Base-by-base conservation (phyloP, 2,888 invertebrate genomes). In the Cryptus viduatorius region DNA sequence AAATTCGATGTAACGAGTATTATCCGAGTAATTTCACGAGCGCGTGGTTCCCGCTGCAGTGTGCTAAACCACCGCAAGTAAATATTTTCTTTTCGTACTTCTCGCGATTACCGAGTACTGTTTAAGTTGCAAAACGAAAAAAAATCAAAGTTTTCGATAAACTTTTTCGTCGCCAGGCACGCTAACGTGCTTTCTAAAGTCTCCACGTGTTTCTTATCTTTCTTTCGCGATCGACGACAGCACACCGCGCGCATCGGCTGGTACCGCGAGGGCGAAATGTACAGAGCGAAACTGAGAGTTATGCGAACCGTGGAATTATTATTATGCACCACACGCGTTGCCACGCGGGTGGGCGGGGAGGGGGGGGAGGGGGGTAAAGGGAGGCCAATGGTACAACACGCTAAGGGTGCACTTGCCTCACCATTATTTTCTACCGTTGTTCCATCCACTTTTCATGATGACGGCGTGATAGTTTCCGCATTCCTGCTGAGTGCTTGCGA, bases 381-480 rank as follows among this genome's bases (percentile, higher is more conserved):
- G 31, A 7, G 16, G 48, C 61, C 19, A 75, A 83, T 69, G 64
- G 73, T 68, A 75, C 44, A 75, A 75, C 79, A 79, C 68, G 59
- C 80, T 73, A 68, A 78, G 67, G 69, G 77, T 79, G 71, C 71
- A 69, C 69, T 84, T 75, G 61, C 84, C 59, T 53, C 75, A 65
- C 72, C 71, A 82, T 79, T 84, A 84, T 84, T 84, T 84, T 84
- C 68, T 67, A 76, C 59, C 71, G 84, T 79, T 79, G 71, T 76
- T 76, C 75, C 82, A 80, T 82, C 75, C 76, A 76, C 84, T 79
- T 71, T 82, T 82, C 84, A 72, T 67, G 71, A 79, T 71, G 75
- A 79, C 76, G 44, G 59, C 75, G 71, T 61, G 81, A 84, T 82
- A 84, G 56, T 76, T 65, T 82, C 71, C 67, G 76, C 82, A 82